Conservation (phyloP, 2,113 vertebrate genomes). For the Burhinus bistriatus region DNA sequence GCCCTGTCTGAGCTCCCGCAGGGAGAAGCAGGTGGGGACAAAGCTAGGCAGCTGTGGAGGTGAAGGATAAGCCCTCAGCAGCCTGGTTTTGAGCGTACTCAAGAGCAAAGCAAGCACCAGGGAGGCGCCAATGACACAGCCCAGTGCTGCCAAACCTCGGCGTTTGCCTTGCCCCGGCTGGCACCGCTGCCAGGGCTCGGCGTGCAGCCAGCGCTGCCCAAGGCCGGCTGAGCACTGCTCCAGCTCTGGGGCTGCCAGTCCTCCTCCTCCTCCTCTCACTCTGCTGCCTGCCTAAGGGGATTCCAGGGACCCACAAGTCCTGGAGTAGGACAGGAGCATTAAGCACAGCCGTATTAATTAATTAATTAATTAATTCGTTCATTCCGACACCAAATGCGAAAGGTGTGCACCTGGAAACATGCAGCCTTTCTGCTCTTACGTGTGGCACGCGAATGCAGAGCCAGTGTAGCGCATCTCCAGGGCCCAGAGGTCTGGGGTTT, state of each 20-base stretch:
- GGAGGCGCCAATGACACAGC: not conserved
- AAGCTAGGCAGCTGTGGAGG: not conserved
- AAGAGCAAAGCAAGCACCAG: not conserved
- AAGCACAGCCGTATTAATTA: not conserved
- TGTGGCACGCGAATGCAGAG: not conserved
- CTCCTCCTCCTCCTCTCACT: not conserved
- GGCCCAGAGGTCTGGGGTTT: not conserved
- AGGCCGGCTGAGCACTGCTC: not conserved
- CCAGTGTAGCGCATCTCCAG: not conserved
- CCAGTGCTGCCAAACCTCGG: rapidly evolving
- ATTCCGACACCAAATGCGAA: not conserved
- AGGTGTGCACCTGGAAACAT: not conserved
- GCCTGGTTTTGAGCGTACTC: rapidly evolving
- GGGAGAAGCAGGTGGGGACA: not conserved
- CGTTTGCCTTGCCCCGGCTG: rapidly evolving
- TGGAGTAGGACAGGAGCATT: not conserved
- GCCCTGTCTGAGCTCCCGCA: not conserved
- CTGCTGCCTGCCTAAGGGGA: not conserved
- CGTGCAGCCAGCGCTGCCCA: not conserved
- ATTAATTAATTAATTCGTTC: not conserved
- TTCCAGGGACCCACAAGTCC: not conserved
- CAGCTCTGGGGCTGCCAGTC: not conserved
- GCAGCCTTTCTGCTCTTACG: not conserved
- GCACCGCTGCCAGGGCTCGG: not conserved
- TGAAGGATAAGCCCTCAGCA: not conserved